Conservation (phyloP, 2,888 invertebrate species). For the Steinernema hermaphroditum region DNA sequence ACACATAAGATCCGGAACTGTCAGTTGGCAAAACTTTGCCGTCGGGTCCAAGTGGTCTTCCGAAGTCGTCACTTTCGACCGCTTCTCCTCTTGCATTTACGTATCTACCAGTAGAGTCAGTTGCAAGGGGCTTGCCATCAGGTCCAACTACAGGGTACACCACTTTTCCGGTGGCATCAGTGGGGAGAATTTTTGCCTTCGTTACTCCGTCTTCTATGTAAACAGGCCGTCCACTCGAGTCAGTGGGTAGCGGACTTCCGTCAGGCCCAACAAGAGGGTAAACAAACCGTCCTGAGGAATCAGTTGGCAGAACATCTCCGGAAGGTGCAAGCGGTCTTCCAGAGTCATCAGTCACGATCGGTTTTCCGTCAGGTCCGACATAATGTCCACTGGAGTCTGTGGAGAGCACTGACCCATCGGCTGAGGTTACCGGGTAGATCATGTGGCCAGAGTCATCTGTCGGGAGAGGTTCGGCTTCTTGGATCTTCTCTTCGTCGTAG, state of each 20-base stretch:
- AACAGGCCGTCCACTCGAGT: constrained; percentile 37
- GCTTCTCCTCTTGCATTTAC: neutral
- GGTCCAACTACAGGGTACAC: constrained; percentile 44
- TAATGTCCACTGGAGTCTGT: constrained; percentile 39
- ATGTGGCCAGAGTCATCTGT: constrained; percentile 36
- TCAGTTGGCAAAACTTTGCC: constrained; percentile 37
- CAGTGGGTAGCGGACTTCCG: constrained; percentile 29
- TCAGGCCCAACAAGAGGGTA: constrained; percentile 27
- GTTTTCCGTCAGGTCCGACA: constrained; percentile 42
- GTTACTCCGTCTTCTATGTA: neutral
- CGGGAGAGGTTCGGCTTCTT: constrained; percentile 44
- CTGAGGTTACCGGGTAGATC: constrained; percentile 24
- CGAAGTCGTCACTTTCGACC: constrained; percentile 39
- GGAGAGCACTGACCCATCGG: constrained; percentile 30
- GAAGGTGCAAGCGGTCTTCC: constrained; percentile 43
- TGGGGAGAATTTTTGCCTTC: constrained; percentile 39
- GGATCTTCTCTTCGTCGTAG: constrained; percentile 34
- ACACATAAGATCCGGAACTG: constrained; percentile 22
- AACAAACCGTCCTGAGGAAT: constrained; percentile 37
- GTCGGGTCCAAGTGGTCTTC: constrained; percentile 42
- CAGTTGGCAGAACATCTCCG: constrained; percentile 39
- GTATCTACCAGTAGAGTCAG: constrained; percentile 40
- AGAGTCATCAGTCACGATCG: constrained; percentile 43
- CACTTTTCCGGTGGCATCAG: constrained; percentile 45
- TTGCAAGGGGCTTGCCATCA: constrained; percentile 45